Evolutionary conservation across 2,888 invertebrate genomes (phyloP), one percentile per base, ranked within the genome.

Genomic region (Protonemura montana): DNA sequence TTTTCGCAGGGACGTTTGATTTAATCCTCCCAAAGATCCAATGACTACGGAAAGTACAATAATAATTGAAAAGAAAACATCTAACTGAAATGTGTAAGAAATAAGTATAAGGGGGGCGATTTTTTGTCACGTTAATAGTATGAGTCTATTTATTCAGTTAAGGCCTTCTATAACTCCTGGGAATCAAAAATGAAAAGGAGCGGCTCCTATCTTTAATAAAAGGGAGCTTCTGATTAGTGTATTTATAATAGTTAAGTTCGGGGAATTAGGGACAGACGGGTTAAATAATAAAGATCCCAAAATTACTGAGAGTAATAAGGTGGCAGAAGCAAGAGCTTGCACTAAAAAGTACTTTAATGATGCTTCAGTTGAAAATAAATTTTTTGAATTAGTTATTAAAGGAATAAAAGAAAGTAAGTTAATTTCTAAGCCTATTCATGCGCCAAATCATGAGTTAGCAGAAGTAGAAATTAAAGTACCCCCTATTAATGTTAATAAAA

Each of bases 111-210:
- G 91, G 0, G 94, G 94, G 76, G 93, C 92, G 91, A 94, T 92
- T 93, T 94, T 94, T 94, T 94, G 94, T 92, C 94, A 94, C 0
- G 93, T 93, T 91, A 94, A 91, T 92, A 94, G 90, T 89, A 94
- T 91, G 89, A 94, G 90, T 87, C 91, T 90, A 91, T 93, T 78
- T 78, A 78, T 82, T 82, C 82, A 82, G 21, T 29, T 82, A 27
- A 82, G n/a, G 2, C 82, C 82, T 92, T 93, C 93, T 89, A 93
- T 92, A 90, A 94, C 92, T 91, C 92, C 93, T 0, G 93, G 93
- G 28, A 93, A 94, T 92, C 94, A 94, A 93, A 59, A 59, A 21
- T 59, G 59, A 13, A 59, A 59, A 0, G 94, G 94, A 6, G 92
- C 91, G 0, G 93, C 91, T 88, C 94, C 94, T 92, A 93, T 92